Base-by-base conservation (phyloP, 2,797 vertebrate genomes). In the Masticophis lateralis region DNA sequence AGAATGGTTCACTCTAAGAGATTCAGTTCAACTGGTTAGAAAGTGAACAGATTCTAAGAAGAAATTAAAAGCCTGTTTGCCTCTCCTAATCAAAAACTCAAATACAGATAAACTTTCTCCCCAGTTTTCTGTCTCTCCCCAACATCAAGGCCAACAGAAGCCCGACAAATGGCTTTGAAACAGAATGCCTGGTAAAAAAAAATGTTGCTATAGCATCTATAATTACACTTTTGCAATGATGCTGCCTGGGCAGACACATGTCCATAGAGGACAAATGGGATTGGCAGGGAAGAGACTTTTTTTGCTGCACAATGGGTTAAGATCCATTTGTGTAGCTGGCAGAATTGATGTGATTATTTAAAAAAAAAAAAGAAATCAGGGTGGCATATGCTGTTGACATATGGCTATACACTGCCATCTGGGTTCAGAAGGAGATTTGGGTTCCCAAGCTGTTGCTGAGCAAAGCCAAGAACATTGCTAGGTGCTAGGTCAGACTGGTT, bases 371-470 rank as follows among this genome's bases (percentile, higher is more conserved):
- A 83, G 97, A 98, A 86, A 98, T 98, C 97, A 98, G 97, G 96
- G 97, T 96, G 96, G 97, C 98, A 98, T 98, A 98, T 98, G 97
- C 97, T 98, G 97, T 97, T 97, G 98, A 98, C 97, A 98, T 98
- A 98, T 97, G 98, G 97, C 97, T 94, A 97, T 95, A 97, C 95
- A 96, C 95, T 97, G 98, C 97, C 98, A 98, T 97, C 98, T 98
- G 98, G 97, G 97, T 97, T 97, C 97, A 97, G 96, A 97, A 98
- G 97, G 97, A 98, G 98, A 98, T 97, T 97, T 97, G 97, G 97
- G 97, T 97, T 98, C 97, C 98, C 97, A 98, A 98, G 97, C 97
- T 98, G 98, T 97, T 97, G 97, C 98, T 97, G 97, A 97, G 97
- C 97, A 97, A 96, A 97, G 96, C 97, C 95, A 97, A 98, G 97